A percentile compares a stretch with the other conserved stretches of the same genome.
phyloP scores from a whole-genome alignment of 2,888 invertebrate species.

The Brachyptera risi region DNA sequence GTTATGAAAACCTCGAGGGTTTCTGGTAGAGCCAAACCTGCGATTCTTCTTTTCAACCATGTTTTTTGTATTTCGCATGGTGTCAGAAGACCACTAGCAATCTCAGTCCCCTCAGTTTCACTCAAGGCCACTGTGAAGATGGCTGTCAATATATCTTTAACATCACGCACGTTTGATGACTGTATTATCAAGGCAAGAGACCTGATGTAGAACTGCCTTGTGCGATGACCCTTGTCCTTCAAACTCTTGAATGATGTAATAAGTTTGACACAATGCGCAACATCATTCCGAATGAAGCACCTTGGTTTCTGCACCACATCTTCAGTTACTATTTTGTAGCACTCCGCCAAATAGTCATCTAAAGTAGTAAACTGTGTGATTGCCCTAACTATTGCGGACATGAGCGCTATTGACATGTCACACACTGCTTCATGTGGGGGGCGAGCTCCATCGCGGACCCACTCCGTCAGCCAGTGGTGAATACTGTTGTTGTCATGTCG shows the following conservation, averaged over 20 bases:
- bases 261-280: neutral
- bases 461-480: slow-evolving; percentile 26
- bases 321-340: too few species aligned
- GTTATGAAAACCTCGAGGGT: slow-evolving; percentile 24
- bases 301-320: neutral
- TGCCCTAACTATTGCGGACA: slow-evolving; percentile 2
- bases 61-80: neutral
- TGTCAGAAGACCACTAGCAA: neutral
- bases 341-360: neutral
- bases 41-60: slow-evolving; percentile 11
- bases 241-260: neutral
- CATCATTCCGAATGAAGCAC: neutral
- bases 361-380: neutral
- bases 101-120: slow-evolving; percentile 1
- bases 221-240: neutral
- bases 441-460: slow-evolving; percentile 30
- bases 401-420: slow-evolving; percentile 28
- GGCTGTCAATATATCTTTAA: neutral
- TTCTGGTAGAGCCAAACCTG: too few species aligned
- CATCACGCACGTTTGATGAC: neutral
- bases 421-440: slow-evolving; percentile 28
- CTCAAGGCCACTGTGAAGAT: slow-evolving; percentile 4
- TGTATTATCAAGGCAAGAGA: neutral
- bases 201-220: neutral
- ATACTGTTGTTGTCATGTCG: slow-evolving; percentile 29